These are phyloP conservation scores for Napeogenes inachia DNA, from an alignment of 2,888 invertebrate genomes.

Conservation along the genomic window DNA sequence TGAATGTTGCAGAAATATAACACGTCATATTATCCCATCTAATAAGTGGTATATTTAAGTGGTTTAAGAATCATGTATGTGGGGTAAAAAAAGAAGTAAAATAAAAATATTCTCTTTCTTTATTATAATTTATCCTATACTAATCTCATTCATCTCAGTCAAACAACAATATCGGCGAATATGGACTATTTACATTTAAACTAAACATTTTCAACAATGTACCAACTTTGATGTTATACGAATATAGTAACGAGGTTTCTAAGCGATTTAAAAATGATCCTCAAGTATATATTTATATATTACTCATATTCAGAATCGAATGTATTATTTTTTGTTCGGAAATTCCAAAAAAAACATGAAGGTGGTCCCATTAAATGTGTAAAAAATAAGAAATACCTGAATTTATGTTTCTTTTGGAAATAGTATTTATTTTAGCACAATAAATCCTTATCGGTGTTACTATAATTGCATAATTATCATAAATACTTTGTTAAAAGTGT, in stretches of 20 bases:
- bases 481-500: constrained; percentile 47
- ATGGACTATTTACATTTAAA: constrained; percentile 49
- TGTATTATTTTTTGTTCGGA: too few relatives aligned
- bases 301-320: too few relatives aligned
- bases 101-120: constrained; percentile 72
- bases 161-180: constrained; percentile 60
- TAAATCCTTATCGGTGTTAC: too few relatives aligned
- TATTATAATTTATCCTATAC: constrained; percentile 71
- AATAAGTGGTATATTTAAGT: not conserved
- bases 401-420: too few relatives aligned
- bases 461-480: constrained; percentile 25
- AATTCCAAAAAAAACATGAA: too few relatives aligned
- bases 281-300: too few relatives aligned
- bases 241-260: constrained; percentile 29
- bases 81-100: constrained; percentile 26
- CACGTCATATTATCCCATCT: too few relatives aligned
- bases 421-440: too few relatives aligned
- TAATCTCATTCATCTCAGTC: constrained; percentile 66
- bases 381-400: too few relatives aligned
- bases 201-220: constrained; percentile 43
- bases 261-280: too few relatives aligned
- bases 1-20: too few relatives aligned
- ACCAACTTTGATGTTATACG: constrained; percentile 17
- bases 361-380: too few relatives aligned
- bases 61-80: not conserved